These are phyloP conservation scores for Acanthis flammea DNA, from an alignment of 2,797 vertebrate species.

Conservation along the genomic window DNA sequence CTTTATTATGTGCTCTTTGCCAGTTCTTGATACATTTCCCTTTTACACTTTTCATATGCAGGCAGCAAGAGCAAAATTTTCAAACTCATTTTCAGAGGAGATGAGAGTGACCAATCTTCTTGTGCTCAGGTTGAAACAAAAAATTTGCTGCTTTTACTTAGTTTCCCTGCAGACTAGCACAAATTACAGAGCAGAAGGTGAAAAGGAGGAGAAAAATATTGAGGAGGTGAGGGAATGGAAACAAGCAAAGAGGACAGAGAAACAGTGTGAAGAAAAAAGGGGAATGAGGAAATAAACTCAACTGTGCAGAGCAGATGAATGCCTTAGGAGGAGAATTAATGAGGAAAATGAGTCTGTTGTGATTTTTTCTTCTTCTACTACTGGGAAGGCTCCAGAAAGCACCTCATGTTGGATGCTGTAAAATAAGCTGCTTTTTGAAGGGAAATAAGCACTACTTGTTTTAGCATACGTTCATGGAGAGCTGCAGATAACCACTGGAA, in stretches of 20 bases:
- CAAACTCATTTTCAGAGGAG: not conserved
- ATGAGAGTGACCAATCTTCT: not conserved
- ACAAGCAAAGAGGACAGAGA: not conserved
- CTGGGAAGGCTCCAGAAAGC: not conserved
- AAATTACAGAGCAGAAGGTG: not conserved
- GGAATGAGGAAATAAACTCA: not conserved
- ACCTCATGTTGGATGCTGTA: not conserved
- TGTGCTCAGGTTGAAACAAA: not conserved
- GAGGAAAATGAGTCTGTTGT: not conserved
- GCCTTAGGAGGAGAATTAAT: not conserved
- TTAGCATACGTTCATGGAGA: not conserved
- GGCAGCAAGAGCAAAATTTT: not conserved
- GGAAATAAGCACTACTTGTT: not conserved
- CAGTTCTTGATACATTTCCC: not conserved
- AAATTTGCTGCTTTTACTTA: not conserved
- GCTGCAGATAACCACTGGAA: not conserved
- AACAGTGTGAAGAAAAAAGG: not conserved
- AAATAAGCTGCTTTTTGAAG: not conserved
- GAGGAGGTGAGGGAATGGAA: not conserved
- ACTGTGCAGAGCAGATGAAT: not conserved
- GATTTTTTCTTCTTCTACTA: not conserved
- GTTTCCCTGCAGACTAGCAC: not conserved
- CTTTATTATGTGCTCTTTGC: not conserved
- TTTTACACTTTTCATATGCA: not conserved
- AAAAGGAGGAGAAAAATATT: not conserved